Percentiles rank a stretch among this genome's conserved stretches.
phyloP scores from a whole-genome alignment of 2,797 vertebrate genomes.

The Fistularia commersonii region DNA sequence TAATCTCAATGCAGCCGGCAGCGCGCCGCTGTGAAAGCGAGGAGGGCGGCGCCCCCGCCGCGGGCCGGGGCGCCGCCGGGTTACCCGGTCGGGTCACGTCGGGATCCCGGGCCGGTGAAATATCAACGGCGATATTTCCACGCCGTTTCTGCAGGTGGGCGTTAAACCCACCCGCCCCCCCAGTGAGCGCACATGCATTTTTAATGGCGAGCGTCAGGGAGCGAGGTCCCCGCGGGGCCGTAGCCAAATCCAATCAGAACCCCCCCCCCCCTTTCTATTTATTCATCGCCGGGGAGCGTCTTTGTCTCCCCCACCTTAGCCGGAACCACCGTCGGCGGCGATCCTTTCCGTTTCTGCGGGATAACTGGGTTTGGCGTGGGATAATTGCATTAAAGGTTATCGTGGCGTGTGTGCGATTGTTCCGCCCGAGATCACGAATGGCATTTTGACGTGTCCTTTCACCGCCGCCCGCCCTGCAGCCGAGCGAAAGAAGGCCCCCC shows the following conservation, averaged over 20 bases:
- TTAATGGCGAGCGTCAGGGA: background rate
- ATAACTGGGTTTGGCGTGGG: conserved; percentile 13
- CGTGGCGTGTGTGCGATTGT: conserved; percentile 5
- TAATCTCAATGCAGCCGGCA: conserved; percentile 71
- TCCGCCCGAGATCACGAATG: conserved; percentile 22
- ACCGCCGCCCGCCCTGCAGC: conserved; percentile 9
- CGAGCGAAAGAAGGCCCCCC: conserved; percentile 20
- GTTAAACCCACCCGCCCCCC: too few species aligned
- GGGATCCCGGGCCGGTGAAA: too few species aligned
- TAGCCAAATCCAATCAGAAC: background rate
- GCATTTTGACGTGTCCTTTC: conserved; percentile 29
- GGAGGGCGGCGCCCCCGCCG: too few species aligned
- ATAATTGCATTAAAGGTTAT: conserved; percentile 28
- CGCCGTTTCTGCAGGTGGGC: too few species aligned
- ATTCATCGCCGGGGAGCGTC: background rate
- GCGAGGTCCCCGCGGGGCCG: background rate
- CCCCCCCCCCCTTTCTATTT: background rate
- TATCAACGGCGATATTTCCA: too few species aligned
- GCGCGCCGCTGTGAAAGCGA: conserved; percentile 55
- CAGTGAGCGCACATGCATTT: background rate
- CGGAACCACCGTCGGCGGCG: background rate
- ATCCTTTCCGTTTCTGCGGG: conserved; percentile 7
- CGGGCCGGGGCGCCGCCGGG: too few species aligned
- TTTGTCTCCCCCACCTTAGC: too few species aligned
- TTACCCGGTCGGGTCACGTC: too few species aligned